Base-by-base conservation (phyloP, 2,113 vertebrate species). In the Callorhinus ursinus region DNA sequence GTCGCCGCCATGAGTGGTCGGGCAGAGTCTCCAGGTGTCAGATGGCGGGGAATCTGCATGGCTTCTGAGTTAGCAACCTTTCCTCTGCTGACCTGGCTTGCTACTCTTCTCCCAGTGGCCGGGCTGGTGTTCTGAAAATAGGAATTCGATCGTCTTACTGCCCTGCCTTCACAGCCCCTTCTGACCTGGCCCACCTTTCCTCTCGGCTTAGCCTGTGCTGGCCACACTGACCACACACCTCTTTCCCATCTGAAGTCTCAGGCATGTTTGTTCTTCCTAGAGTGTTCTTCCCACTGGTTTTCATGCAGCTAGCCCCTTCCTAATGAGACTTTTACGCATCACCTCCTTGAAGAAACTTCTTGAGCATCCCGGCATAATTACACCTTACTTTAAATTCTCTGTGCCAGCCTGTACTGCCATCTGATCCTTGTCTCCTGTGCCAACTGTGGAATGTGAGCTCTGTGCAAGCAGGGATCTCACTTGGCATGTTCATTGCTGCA, bases 11-110 rank as follows among this genome's bases (percentile, higher is more conserved):
- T 2, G 9, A 18, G 57, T 8, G 7, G 12, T 7, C 39, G 13
- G 14, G 7, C 18, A 12, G 9, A 26, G 55, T n/a, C 74, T 4
- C 19, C 9, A 26, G 72, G 15, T 6, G 2, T 42, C n/a, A 7
- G 6, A 2, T 1, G 14, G 59, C 16, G 0, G 55, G 46, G 22
- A 14, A 14, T 2, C 26, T 13, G 4, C 2, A 1, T 0, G 1
- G 16, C 51, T 7, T 53, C 31, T 18, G 55, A 10, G 19, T 2
- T 2, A 31, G 22, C 67, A 49, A 8, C 28, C 79, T 12, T 24
- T 49, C 81, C 8, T 15, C 0, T 3, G 8, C 53, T 22, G 0
- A 31, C 46, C 33, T 8, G 5, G 4, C 22, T 7, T 18, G 2
- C 26, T 18, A 0, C 24, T 63, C 19, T 49, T 57, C 12, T n/a